phyloP scores from a whole-genome alignment of 2,797 vertebrate species.

The Falco naumanni region DNA sequence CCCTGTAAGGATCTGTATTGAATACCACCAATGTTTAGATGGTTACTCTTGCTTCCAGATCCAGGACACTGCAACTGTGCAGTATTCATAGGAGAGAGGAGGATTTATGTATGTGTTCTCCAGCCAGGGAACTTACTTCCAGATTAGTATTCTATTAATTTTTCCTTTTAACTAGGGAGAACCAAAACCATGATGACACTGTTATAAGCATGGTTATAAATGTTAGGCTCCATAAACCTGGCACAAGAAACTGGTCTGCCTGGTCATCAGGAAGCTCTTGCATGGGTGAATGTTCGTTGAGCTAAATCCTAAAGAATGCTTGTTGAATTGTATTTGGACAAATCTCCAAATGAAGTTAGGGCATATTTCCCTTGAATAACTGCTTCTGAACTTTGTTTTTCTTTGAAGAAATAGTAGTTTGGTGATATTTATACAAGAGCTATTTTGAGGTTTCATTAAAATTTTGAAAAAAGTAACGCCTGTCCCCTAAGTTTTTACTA shows the following conservation, averaged over 20 bases:
- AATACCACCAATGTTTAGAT: neutral
- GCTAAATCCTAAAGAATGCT: neutral
- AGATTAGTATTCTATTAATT: neutral
- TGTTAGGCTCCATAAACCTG: neutral
- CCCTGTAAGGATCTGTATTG: neutral
- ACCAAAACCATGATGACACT: neutral
- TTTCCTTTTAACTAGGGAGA: neutral
- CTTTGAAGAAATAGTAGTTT: neutral
- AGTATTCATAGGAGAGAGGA: neutral
- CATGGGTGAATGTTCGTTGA: neutral
- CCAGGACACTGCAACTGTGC: neutral
- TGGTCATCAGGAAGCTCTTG: neutral
- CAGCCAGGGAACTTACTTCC: neutral
- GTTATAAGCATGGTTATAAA: neutral
- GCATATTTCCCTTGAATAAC: neutral
- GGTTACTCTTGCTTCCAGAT: neutral
- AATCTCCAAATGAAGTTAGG: neutral
- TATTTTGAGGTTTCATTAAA: neutral
- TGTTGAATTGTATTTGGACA: neutral
- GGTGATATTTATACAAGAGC: neutral
- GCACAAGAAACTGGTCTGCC: neutral
- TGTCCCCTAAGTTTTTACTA: neutral
- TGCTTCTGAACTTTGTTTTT: neutral
- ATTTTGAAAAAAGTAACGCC: neutral
- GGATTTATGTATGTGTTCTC: neutral